Conservation (phyloP, 2,888 invertebrate species). For the Leucozona laternaria region DNA sequence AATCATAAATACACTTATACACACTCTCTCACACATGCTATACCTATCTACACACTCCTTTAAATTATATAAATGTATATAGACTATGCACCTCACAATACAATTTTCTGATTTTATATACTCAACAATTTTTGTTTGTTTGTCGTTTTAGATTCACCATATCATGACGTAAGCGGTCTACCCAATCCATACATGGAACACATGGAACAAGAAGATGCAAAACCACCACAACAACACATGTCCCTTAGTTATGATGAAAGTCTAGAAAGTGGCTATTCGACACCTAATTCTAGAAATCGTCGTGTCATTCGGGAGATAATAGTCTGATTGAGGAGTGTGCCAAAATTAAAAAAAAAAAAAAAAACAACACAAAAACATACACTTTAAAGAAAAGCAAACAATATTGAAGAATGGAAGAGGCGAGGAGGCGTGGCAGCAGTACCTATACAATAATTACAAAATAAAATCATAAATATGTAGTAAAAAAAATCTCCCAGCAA, state of each 20-base stretch:
- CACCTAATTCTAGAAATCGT: conserved; percentile 95
- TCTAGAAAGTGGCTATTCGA: conserved; percentile 96
- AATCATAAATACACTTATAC: not conserved
- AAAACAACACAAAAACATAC: not conserved
- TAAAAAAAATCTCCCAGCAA: not conserved
- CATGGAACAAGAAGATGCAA: conserved; percentile 89
- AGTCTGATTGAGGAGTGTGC: conserved; percentile 84
- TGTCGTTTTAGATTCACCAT: conserved; percentile 90
- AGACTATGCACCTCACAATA: not conserved
- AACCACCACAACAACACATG: conserved; percentile 90
- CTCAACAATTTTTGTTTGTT: not conserved
- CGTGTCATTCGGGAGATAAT: conserved; percentile 97
- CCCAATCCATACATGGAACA: conserved; percentile 94
- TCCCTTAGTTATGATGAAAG: conserved; percentile 96
- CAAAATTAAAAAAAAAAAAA: conserved; percentile 8
- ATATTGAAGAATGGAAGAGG: conserved; percentile 11
- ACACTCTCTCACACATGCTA: conserved; percentile 3
- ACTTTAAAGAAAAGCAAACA: not conserved
- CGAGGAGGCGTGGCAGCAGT: conserved; percentile 44
- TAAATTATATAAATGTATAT: not conserved
- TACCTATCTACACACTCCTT: not conserved
- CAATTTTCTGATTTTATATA: conserved; percentile 33
- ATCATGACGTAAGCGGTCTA: conserved; percentile 96
- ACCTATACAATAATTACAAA: conserved; percentile 23
- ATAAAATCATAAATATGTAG: not conserved